phyloP scores from a whole-genome alignment of 2,113 vertebrate species.

The Micronycteris hirsuta region DNA sequence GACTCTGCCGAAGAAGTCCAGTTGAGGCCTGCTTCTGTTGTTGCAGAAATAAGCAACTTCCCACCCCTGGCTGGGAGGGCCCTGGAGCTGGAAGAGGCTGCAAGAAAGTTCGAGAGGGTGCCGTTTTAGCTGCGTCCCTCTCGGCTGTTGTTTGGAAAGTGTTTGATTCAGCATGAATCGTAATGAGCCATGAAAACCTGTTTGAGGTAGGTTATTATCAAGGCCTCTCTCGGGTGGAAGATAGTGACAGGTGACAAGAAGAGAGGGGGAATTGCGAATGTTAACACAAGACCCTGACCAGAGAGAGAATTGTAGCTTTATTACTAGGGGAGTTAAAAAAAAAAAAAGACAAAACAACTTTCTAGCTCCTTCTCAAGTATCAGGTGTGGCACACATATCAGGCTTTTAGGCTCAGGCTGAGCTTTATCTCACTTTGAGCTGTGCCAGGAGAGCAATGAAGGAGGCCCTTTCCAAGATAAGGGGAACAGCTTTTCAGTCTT shows the following conservation, averaged over 20 bases:
- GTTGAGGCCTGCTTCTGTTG: not conserved
- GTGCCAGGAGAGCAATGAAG: not conserved
- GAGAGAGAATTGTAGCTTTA: constrained; percentile 53
- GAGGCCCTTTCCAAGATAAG: not conserved
- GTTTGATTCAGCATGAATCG: constrained; percentile 65
- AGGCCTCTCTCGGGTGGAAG: constrained; percentile 48
- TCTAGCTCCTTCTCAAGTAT: constrained; percentile 38
- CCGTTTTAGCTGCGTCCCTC: constrained; percentile 65
- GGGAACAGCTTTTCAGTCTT: not conserved
- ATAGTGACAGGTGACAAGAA: constrained; percentile 66
- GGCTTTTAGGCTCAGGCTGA: not conserved
- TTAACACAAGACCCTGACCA: constrained; percentile 65
- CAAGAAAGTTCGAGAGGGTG: constrained; percentile 38
- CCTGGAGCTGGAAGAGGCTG: constrained; percentile 6
- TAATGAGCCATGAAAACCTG: constrained; percentile 43
- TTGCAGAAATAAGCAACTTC: constrained; percentile 48
- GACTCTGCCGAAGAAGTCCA: not conserved
- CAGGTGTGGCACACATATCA: not conserved
- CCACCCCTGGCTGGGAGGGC: not conserved
- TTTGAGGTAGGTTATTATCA: constrained; percentile 57
- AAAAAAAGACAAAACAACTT: not conserved
- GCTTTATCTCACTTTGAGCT: not conserved
- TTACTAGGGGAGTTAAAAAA: not conserved
- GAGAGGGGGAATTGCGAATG: constrained; percentile 50
- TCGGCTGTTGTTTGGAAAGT: constrained; percentile 60